Conservation (phyloP, 2,888 invertebrate genomes). For the Aradus depressus region DNA sequence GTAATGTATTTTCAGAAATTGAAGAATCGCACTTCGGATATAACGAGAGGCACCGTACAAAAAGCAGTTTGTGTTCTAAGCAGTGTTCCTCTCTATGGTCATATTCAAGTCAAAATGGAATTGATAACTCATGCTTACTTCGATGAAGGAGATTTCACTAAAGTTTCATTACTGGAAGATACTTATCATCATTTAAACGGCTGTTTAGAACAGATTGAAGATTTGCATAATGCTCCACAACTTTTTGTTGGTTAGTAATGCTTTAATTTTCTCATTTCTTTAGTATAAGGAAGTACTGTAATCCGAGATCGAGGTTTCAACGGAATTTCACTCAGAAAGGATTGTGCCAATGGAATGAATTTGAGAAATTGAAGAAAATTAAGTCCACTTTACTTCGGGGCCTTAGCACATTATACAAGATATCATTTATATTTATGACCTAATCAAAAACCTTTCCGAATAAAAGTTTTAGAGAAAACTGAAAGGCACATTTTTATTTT, state of each 20-base stretch:
- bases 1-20: conserved; percentile 55
- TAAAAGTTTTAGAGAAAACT: too few species aligned
- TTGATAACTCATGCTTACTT: conserved; percentile 96
- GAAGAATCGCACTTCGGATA: conserved; percentile 81
- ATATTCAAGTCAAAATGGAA: conserved; percentile 85
- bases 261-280: too few species aligned
- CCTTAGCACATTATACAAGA: too few species aligned
- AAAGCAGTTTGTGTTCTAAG: conserved; percentile 95
- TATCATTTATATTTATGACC: too few species aligned
- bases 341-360: too few species aligned
- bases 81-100: conserved; percentile 81
- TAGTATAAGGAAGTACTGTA: too few species aligned
- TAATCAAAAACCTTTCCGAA: too few species aligned
- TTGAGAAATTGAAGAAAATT: too few species aligned
- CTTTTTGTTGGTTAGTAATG: conserved; percentile 53
- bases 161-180: conserved; percentile 72
- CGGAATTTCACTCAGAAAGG: too few species aligned
- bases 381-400: too few species aligned
- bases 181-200: conserved; percentile 85
- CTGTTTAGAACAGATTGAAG: conserved; percentile 51
- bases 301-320: too few species aligned
- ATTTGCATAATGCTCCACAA: conserved; percentile 40
- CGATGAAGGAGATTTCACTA: conserved; percentile 84
- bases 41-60: conserved; percentile 94
- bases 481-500: too few species aligned